A percentile compares a stretch with the other conserved stretches of the same genome.
phyloP scores from a whole-genome alignment of 64 coral and sea anemone genomes.

The Actinia equina region DNA sequence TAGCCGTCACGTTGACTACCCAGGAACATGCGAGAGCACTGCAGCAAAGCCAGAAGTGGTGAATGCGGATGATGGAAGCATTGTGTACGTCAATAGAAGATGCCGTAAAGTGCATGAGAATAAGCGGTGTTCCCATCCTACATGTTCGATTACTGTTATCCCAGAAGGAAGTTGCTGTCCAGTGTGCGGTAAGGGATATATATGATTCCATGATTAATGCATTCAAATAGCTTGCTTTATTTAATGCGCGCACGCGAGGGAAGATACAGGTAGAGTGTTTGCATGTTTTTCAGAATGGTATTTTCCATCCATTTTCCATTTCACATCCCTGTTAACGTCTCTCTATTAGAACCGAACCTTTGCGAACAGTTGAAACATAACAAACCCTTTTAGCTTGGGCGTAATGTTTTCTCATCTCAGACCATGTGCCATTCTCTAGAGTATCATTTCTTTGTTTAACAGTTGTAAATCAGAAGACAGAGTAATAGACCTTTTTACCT shows the following conservation, averaged over 20 bases:
- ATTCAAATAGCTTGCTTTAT: too few species aligned
- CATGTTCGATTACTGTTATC: constrained; percentile 48
- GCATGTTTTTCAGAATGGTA: too few species aligned
- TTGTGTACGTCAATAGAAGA: constrained; percentile 24
- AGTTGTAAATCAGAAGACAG: too few species aligned
- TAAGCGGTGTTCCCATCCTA: constrained; percentile 17
- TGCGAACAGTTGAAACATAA: neutral
- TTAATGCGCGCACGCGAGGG: too few species aligned
- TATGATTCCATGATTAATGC: too few species aligned
- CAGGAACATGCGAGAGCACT: constrained; percentile 54
- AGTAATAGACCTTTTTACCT: neutral
- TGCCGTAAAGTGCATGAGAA: constrained; percentile 50
- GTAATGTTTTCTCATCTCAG: too few species aligned
- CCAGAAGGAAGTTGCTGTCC: constrained; percentile 85
- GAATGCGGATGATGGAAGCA: neutral
- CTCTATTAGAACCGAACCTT: too few species aligned
- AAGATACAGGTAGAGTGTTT: too few species aligned
- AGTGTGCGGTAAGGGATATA: constrained; percentile 51
- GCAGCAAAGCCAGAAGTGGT: constrained; percentile 38
- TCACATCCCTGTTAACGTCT: too few species aligned
- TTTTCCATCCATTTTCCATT: too few species aligned
- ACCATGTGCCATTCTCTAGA: too few species aligned
- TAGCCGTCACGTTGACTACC: constrained; percentile 74
- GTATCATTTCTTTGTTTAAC: too few species aligned
- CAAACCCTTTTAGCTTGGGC: neutral